A percentile compares a stretch with the other conserved stretches of the same genome.
These are phyloP conservation scores for Acridotheres tristis DNA, from an alignment of 2,797 vertebrate genomes.

Conservation along the genomic window DNA sequence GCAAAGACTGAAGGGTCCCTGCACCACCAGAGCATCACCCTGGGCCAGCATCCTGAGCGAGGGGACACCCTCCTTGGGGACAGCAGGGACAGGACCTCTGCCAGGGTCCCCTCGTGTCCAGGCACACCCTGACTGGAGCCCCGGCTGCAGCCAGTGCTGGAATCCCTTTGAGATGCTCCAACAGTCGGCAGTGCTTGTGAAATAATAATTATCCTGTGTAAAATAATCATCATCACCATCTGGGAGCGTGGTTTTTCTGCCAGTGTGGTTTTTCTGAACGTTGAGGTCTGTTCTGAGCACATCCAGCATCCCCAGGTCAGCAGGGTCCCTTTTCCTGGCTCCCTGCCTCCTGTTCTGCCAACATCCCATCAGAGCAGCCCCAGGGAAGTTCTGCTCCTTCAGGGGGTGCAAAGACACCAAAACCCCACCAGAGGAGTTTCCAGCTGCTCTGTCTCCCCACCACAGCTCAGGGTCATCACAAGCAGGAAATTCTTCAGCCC, in stretches of 20 bases:
- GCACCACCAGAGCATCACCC: neutral
- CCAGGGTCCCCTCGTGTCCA: rapidly evolving
- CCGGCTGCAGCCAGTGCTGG: neutral
- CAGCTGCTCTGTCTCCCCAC: neutral
- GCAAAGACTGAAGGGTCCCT: neutral
- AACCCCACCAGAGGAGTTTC: neutral
- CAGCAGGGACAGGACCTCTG: neutral
- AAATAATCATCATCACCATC: neutral
- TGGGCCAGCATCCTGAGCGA: neutral
- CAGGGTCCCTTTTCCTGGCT: neutral
- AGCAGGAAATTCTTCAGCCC: constrained; percentile 26
- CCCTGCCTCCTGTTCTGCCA: too few species aligned
- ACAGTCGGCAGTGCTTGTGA: rapidly evolving
- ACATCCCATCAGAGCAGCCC: neutral
- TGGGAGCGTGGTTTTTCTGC: neutral
- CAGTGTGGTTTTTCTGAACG: too few species aligned
- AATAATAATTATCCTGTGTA: neutral
- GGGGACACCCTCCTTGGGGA: neutral
- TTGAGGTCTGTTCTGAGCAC: neutral
- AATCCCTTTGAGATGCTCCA: neutral
- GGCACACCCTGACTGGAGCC: neutral
- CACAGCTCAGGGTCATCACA: neutral
- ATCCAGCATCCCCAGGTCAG: constrained; percentile 19
- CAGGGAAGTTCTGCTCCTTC: neutral
- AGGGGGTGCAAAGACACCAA: neutral